These are phyloP conservation scores for Ammodytes dubius DNA, from an alignment of 2,113 vertebrate genomes.

Conservation along the genomic window DNA sequence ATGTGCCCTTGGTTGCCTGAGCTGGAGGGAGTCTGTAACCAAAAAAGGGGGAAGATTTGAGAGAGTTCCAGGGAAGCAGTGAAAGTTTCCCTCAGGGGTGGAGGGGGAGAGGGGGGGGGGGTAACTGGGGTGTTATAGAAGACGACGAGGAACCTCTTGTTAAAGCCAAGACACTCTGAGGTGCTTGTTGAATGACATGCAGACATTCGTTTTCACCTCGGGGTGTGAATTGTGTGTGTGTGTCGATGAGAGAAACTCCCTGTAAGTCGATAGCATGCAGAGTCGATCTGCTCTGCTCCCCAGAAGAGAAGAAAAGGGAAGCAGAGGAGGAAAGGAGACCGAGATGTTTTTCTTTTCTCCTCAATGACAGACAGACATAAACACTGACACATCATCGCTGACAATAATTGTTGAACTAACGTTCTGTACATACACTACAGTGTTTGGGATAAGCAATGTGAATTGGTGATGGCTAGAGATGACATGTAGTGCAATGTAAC, in stretches of 20 bases:
- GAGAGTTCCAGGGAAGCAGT: conserved; percentile 26
- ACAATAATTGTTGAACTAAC: conserved; percentile 29
- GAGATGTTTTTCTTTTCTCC: conserved; percentile 46
- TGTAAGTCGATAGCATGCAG: conserved; percentile 64
- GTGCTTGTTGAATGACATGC: conserved; percentile 62
- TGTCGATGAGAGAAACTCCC: conserved; percentile 71
- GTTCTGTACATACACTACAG: conserved; percentile 23
- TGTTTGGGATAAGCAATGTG: conserved; percentile 18
- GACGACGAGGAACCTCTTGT: conserved; percentile 41
- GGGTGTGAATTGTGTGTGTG: conserved; percentile 60
- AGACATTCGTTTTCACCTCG: conserved; percentile 64
- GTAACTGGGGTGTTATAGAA: conserved; percentile 23
- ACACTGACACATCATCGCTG: conserved; percentile 36
- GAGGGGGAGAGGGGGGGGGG: conserved; percentile 13
- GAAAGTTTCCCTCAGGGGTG: conserved; percentile 46
- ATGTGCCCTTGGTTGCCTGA: conserved; percentile 19
- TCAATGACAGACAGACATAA: conserved; percentile 56
- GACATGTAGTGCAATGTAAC: neutral
- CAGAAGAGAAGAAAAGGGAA: conserved; percentile 20
- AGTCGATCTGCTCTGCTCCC: conserved; percentile 31
- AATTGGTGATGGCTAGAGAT: conserved; percentile 10
- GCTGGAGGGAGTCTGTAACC: conserved; percentile 37
- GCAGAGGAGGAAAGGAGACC: conserved; percentile 18
- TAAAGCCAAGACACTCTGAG: conserved; percentile 52
- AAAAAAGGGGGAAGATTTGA: conserved; percentile 33